Conservation (phyloP, 1,140 invertebrate species). For the Drosophila yakuba region DNA sequence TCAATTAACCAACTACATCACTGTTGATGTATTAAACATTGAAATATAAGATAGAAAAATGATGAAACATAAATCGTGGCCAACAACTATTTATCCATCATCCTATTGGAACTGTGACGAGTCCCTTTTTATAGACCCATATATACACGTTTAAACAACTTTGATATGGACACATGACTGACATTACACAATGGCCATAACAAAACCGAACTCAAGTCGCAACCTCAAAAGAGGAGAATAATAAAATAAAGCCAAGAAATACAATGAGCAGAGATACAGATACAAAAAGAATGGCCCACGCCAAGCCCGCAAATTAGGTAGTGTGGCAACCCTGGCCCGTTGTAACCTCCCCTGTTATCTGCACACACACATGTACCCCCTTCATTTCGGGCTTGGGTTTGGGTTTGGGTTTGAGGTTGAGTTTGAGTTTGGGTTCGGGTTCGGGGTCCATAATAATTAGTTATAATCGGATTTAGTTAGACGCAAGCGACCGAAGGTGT, state of each 20-base stretch:
- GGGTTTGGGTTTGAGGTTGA: too few species aligned
- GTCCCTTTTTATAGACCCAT: not conserved
- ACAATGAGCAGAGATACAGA: constrained; percentile 17
- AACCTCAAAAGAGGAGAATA: constrained; percentile 30
- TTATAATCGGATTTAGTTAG: constrained; percentile 80
- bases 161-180: constrained; percentile 7
- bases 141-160: constrained; percentile 7
- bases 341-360: not conserved
- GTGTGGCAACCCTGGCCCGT: constrained; percentile 23
- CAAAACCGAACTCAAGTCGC: not conserved
- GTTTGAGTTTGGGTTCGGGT: not conserved
- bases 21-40: too few species aligned
- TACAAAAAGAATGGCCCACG: constrained; percentile 51
- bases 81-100: not conserved
- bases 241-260: constrained; percentile 19
- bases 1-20: too few species aligned
- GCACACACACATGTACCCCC: not conserved
- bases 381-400: not conserved
- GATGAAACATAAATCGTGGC: not conserved
- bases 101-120: not conserved
- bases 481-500: constrained; percentile 58
- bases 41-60: not conserved
- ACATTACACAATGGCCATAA: constrained; percentile 33
- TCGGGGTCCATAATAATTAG: constrained; percentile 75
- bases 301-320: constrained; percentile 42